phyloP scores from a whole-genome alignment of 2,797 vertebrate species.

The Champsocephalus esox region DNA sequence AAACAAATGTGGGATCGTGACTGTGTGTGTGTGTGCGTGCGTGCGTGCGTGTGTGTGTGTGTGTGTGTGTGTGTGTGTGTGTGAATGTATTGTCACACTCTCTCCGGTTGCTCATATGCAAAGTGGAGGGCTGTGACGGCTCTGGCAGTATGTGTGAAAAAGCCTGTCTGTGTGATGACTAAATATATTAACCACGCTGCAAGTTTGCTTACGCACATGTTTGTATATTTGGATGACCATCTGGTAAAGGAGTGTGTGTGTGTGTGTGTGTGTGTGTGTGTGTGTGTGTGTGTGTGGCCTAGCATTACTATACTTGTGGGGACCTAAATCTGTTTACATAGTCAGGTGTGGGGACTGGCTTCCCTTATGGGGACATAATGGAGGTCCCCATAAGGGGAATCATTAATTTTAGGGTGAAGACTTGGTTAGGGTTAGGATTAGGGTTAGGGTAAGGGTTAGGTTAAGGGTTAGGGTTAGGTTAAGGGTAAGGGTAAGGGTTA shows the following conservation, averaged over 20 bases:
- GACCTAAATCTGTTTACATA: too few relatives aligned
- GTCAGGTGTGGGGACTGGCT: too few relatives aligned
- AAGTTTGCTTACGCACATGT: slow-evolving; percentile 51
- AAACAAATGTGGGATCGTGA: slow-evolving; percentile 50
- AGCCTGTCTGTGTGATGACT: slow-evolving; percentile 39
- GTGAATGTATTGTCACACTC: slow-evolving; percentile 55
- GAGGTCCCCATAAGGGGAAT: too few relatives aligned
- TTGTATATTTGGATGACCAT: slow-evolving; percentile 69
- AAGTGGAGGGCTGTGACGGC: slow-evolving; percentile 35
- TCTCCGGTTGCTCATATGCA: slow-evolving; percentile 57
- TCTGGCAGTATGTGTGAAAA: slow-evolving; percentile 50
- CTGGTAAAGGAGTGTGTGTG: slow-evolving; percentile 40
- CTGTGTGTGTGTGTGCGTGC: slow-evolving; percentile 17
- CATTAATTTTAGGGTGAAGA: too few relatives aligned
- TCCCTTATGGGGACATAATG: too few relatives aligned
- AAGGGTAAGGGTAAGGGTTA: too few relatives aligned
- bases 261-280: slow-evolving; percentile 6
- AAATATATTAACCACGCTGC: slow-evolving; percentile 68
- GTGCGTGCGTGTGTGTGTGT: slow-evolving; percentile 24
- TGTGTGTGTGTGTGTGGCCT: not conserved
- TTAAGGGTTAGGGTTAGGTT: too few relatives aligned
- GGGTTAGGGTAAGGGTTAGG: too few relatives aligned
- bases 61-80: slow-evolving; percentile 4
- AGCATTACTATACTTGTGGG: too few relatives aligned
- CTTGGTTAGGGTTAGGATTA: too few relatives aligned